A percentile compares a stretch with the other conserved stretches of the same genome.
phyloP scores from a whole-genome alignment of 1,140 invertebrate species.

The Bathynomus jamesi region DNA sequence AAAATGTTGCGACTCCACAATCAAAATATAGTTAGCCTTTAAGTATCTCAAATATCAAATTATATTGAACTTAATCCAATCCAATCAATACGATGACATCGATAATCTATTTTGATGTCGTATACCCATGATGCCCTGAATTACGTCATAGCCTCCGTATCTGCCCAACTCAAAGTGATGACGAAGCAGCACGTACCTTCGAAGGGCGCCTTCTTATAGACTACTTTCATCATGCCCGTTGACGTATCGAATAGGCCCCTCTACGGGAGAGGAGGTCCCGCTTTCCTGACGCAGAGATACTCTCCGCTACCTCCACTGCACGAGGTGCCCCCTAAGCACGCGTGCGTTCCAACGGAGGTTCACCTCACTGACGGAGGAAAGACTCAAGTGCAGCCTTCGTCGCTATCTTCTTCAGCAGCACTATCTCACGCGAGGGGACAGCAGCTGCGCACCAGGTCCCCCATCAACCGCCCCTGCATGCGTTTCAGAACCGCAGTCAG shows the following conservation, averaged over 20 bases:
- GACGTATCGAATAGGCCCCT: background rate
- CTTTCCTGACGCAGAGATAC: background rate
- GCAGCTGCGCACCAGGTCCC: background rate
- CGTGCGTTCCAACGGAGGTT: conserved; percentile 13
- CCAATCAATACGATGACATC: no score
- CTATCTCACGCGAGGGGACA: background rate
- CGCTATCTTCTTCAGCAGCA: background rate
- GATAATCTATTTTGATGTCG: no score
- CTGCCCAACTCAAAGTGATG: no score
- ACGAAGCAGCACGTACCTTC: no score
- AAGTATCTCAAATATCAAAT: no score
- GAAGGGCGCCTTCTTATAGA: no score
- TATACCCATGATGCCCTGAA: no score
- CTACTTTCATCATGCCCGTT: background rate
- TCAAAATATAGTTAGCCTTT: no score
- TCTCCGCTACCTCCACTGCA: background rate
- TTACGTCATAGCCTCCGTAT: no score
- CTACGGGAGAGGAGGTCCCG: background rate
- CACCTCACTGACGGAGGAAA: conserved; percentile 5
- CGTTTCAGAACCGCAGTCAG: background rate
- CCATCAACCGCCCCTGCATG: conserved; percentile 14
- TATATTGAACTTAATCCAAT: no score
- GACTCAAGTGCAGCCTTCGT: background rate
- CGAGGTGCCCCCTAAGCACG: background rate
- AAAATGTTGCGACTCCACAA: no score